Evolutionary conservation across 1,140 invertebrate species (phyloP), one percentile per base, ranked within the genome.

Genomic region (Rhizoglyphus robini): DNA sequence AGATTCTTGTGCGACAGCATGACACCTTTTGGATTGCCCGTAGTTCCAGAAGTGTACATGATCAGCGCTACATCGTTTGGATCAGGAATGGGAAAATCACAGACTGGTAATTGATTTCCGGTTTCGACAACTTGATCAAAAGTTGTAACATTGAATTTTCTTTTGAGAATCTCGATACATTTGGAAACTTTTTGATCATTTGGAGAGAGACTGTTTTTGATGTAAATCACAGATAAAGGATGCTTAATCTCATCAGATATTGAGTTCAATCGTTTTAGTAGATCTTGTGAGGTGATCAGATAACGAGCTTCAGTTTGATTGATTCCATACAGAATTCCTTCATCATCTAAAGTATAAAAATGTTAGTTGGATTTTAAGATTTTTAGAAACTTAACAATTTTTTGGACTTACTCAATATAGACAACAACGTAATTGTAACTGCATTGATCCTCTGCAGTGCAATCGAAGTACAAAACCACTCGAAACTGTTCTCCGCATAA

Each of bases 271-370:
- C 94, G 95, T 57, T 23, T 25, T 46, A 95, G 75, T 31, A 95
- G 79, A 60, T 93, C 89, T 72, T 88, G 85, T 23, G 87, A 87
- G 18, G 75, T 73, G 36, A 78, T 65, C 15, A 75, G 58, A 62
- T 70, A 69, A 18, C 71, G 84, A 0, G 92, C 92, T 78, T 96
- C 90, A 1, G 93, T 96, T 80, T 99, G 92, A 74, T 93, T 96
- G 69, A 66, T 13, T 3, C 88, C 94, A 75, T 96, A 93, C 0
- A 88, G 83, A 51, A 99, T 87, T 3, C 92, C 95, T 8, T 97
- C 92, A 30, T 67, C 34, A 18, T 47, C 63, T 31, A 20, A 11
- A 64, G 32, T 13, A 64, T 20, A 23, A 48, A 48, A 5, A n/a
- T 36, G n/a, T n/a, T n/a, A n/a, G n/a, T n/a, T n/a, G n/a, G n/a